Evolutionary conservation across 2,797 vertebrate genomes (phyloP), one percentile per base, ranked within the genome.

Genomic region (Pseudochirops cupreus): DNA sequence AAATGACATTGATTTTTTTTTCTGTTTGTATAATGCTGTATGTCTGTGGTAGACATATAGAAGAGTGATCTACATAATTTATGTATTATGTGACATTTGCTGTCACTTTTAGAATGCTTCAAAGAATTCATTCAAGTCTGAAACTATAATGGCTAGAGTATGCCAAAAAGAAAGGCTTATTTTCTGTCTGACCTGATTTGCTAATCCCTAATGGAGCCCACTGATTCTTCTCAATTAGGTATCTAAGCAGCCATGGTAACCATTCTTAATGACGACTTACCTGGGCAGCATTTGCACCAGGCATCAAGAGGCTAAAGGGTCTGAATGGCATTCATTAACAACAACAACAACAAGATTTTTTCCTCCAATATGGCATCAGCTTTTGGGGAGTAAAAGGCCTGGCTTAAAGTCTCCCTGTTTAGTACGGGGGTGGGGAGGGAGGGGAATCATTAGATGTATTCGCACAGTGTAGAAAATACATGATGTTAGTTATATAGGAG

Each of bases 381-480:
- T 91, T 96, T 96, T 90, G 54, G 29, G 91, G 46, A 91, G 95
- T 91, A 46, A 96, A 96, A 96, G 52, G 62, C 92, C 93, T 98
- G 91, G 93, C 53, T 94, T 59, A 92, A 96, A 96, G 55, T 29
- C 56, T 93, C 95, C 21, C 93, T 95, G 24, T 92, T 96, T 93
- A 91, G 31, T 59, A 5, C 56, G 46, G 46, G 46, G 46, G 46
- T 82, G 94, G 96, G 92, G 28, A 62, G 94, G 82, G 91, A 95
- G 82, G 94, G 90, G 91, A 95, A 95, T 94, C 97, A 96, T 97
- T 95, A 95, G 31, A 56, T 91, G 56, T 67, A 56, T 82, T 56
- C 62, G 46, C 21, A 82, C 95, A 90, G 31, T 89, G 31, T 93
- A 97, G 24, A 50, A 97, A 97, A 50, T 10, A 53, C 14, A 96